Evolutionary conservation across 2,888 invertebrate genomes (phyloP).

Genomic region (Pandemis corylana): DNA sequence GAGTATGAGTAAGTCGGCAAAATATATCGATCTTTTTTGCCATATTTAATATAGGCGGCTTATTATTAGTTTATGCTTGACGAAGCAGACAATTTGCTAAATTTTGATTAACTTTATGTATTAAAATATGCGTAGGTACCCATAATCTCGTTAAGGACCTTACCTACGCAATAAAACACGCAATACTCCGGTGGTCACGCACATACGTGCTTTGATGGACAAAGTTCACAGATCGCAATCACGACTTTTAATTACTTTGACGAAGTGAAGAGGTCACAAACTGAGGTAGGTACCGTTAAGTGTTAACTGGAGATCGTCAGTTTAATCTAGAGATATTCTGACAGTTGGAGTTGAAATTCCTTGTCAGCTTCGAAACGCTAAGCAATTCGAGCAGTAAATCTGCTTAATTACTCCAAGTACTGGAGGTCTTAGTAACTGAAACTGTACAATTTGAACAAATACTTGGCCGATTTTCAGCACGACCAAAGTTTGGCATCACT

Average conservation of each 20-base stretch:
- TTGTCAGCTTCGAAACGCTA: constrained; percentile 44
- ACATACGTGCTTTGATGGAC: constrained; percentile 12
- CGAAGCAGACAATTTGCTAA: too few species aligned
- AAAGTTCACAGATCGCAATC: constrained; percentile 35
- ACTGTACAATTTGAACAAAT: constrained; percentile 39
- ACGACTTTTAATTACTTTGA: constrained; percentile 31
- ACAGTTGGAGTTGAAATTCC: constrained; percentile 48
- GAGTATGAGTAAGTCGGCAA: too few species aligned
- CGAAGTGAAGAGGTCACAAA: constrained; percentile 17
- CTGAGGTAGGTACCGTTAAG: constrained; percentile 15
- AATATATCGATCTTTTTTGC: too few species aligned
- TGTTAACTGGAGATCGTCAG: constrained; percentile 23
- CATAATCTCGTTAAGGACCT: not conserved
- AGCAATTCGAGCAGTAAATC: constrained; percentile 65
- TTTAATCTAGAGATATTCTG: constrained; percentile 33
- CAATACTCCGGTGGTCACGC: constrained; percentile 12
- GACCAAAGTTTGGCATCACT: not conserved
- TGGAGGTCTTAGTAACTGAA: constrained; percentile 57
- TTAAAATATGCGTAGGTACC: not conserved
- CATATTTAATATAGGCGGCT: too few species aligned
- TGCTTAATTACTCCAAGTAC: constrained; percentile 69
- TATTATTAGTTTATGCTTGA: too few species aligned
- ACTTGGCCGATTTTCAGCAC: not conserved
- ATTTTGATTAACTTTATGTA: too few species aligned
- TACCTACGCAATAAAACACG: constrained; percentile 3